phyloP scores from a whole-genome alignment of 2,888 invertebrate species.

The Morpho helenor region DNA sequence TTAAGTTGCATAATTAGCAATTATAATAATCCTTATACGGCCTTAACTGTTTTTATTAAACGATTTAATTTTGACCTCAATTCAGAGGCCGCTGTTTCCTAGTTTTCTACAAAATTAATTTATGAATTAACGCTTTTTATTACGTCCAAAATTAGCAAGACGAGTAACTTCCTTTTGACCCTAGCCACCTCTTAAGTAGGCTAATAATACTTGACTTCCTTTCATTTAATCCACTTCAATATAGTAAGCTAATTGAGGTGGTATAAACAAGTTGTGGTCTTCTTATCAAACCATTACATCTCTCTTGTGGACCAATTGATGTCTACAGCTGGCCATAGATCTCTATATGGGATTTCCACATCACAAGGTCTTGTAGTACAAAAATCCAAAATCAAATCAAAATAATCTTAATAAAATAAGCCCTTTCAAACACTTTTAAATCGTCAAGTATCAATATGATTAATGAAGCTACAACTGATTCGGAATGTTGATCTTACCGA shows the following conservation, averaged over 20 bases:
- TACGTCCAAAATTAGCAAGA: conserved; percentile 7
- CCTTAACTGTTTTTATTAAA: neutral
- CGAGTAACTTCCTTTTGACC: conserved; percentile 4
- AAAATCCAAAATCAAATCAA: too few relatives aligned
- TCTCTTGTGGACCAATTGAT: neutral
- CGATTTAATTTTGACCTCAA: neutral
- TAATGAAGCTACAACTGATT: too few relatives aligned
- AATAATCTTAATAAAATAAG: too few relatives aligned
- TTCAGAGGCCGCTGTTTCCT: neutral
- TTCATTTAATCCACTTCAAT: conserved; percentile 5
- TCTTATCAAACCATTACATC: neutral
- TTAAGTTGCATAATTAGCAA: too few relatives aligned
- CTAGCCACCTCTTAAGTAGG: conserved; percentile 1
- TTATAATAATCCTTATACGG: too few relatives aligned
- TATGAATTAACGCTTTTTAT: neutral
- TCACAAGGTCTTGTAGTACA: neutral
- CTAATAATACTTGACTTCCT: conserved; percentile 2
- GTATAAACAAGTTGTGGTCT: neutral
- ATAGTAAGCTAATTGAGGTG: neutral
- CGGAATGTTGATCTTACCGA: too few relatives aligned
- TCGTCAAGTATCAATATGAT: too few relatives aligned
- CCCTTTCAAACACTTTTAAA: neutral
- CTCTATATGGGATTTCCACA: neutral
- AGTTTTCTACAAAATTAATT: neutral
- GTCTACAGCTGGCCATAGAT: neutral